Evolutionary conservation across 37 sponge, comb jelly and placozoan species (phyloP), one percentile per base, ranked within the genome.

Genomic region (Diacarnus erythraeanus): DNA sequence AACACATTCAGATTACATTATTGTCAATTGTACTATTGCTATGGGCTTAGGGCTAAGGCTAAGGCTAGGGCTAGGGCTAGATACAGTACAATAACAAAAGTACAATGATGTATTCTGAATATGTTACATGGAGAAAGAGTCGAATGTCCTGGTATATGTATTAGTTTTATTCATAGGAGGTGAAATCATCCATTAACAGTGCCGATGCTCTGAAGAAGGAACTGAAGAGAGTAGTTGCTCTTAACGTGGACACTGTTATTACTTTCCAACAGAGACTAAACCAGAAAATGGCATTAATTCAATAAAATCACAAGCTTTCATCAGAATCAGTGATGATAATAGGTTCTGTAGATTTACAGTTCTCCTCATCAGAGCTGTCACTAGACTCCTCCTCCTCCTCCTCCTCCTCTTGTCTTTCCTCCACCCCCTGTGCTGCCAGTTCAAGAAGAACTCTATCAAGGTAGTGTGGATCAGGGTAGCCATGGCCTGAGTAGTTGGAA

Each of bases 381-480:
- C 10, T 39, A 9, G 6, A 36, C 4, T 37, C 37, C 5, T 74
- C 74, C 54, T 74, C 57, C 54, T 42, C 35, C 17, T 64, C 65
- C 22, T 79, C 80, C 34, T 79, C 54, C 39, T 67, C 38, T n/a
- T 76, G 77, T 23, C 22, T 42, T 35, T 89, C 87, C 22, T 75
- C 78, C 54, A 99, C 93, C 15, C 99, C 99, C 69, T 99, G 97
- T 39, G 87, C 82, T 31, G 91, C 88, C 31, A 99, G 89, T 73
- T 99, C 99, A 77, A 77, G 77, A 21, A 78, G 43, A 38, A 99
- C 95, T 42, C 93, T 92, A 64, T 90, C 88, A 43, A 99, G 78
- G 80, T 96, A 99, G 80, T 81, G 77, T 0, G 97, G 93, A 59
- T 99, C 99, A 1, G 99, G 99, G 83, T 96, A 98, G 39, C 99